Evolutionary conservation across 35 echinoderm and acorn worm genomes (phyloP).

Genomic region (Lytechinus pictus): DNA sequence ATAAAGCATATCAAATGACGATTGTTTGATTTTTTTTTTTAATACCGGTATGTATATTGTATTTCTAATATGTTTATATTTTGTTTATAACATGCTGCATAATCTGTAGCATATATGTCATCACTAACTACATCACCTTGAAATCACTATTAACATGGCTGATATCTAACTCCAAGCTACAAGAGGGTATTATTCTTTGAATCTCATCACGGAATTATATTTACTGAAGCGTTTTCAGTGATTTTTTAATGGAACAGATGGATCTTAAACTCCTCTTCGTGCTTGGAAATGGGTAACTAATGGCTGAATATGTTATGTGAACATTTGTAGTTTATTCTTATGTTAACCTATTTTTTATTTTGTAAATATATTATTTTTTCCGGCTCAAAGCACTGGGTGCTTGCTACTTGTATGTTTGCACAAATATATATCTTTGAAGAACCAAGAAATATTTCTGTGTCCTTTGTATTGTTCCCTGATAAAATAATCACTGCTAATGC

Average conservation of each 20-base stretch:
- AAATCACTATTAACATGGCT: neutral
- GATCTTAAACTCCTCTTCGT: neutral
- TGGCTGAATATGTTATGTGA: neutral
- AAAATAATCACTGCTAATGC: no score
- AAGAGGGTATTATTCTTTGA: neutral
- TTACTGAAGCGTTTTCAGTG: neutral
- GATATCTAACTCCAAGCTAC: neutral
- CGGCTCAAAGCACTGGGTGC: neutral
- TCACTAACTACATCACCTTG: constrained; percentile 18
- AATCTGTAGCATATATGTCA: neutral
- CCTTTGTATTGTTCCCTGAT: no score
- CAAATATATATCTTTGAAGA: neutral
- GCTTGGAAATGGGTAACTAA: neutral
- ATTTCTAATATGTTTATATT: neutral
- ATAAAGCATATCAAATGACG: neutral
- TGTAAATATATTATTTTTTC: neutral
- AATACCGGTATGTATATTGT: neutral
- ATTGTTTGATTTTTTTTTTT: neutral
- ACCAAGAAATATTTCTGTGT: no score
- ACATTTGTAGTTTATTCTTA: neutral
- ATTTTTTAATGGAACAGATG: neutral
- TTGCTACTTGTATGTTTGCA: neutral
- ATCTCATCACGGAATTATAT: neutral
- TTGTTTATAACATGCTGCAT: neutral
- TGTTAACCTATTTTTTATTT: neutral